Percentiles rank a stretch among this genome's conserved stretches.
Conservation (phyloP, 1,140 invertebrate species). For the Drosophila mauritiana region DNA sequence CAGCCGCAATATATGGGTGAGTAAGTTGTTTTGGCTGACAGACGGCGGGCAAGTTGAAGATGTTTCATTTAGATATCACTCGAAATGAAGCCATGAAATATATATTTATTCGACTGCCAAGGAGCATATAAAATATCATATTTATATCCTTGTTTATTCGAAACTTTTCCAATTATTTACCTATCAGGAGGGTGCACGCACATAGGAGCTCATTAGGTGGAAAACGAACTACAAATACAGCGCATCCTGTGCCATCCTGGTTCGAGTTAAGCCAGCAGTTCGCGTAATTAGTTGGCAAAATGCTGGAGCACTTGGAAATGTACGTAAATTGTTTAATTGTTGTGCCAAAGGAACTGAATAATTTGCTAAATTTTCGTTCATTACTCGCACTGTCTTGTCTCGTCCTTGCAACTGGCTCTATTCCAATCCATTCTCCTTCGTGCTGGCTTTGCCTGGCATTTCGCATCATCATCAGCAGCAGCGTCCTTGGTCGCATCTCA, state of each 20-base stretch:
- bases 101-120: too few relatives aligned
- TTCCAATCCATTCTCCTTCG: slow-evolving; percentile 16
- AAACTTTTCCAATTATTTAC: slow-evolving; percentile 1
- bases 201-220: slow-evolving; percentile 6
- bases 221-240: slow-evolving; percentile 21
- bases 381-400: slow-evolving; percentile 46
- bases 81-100: not conserved
- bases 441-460: slow-evolving; percentile 13
- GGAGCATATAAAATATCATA: not conserved
- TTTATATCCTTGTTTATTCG: not conserved
- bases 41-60: slow-evolving; percentile 32
- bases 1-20: slow-evolving; percentile 40
- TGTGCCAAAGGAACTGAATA: slow-evolving; percentile 73
- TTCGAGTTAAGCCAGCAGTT: slow-evolving; percentile 14
- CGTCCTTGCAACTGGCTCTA: slow-evolving; percentile 4
- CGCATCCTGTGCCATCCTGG: slow-evolving; percentile 1
- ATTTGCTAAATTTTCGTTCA: slow-evolving; percentile 76
- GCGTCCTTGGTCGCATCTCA: slow-evolving; percentile 45
- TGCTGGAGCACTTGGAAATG: slow-evolving; percentile 58
- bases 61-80: slow-evolving; percentile 1
- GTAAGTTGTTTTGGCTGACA: slow-evolving; percentile 23
- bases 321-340: slow-evolving; percentile 80
- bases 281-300: slow-evolving; percentile 73
- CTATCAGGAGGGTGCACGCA: slow-evolving; percentile 1
- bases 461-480: slow-evolving; percentile 11